Evolutionary conservation across 2,797 vertebrate species (phyloP), one percentile per base, ranked within the genome.

Genomic region (Phaenicophaeus curvirostris): DNA sequence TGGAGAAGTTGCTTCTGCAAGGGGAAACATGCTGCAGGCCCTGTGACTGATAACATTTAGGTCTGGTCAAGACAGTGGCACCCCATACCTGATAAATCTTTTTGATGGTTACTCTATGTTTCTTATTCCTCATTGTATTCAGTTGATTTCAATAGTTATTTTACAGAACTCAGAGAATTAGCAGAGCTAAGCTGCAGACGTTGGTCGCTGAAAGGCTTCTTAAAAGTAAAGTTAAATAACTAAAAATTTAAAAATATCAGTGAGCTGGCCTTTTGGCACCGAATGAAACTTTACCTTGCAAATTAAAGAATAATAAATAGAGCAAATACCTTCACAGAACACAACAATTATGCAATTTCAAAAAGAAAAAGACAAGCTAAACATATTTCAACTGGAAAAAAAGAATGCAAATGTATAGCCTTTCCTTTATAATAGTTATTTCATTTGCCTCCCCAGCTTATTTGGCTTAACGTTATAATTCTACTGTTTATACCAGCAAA

Each of bases 311-410:
- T n/a, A 90, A 55, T 85, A 89, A 74, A 63, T 33, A 28, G 48
- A 77, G 28, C 20, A 80, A 94, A 65, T 57, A 46, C 6, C n/a
- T 61, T 74, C 31, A 61, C 1, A 71, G 31, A 74, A 82, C 23
- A 59, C 11, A 76, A 74, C 53, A 89, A 72, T 90, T 69, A 79
- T 67, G 25, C 28, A 82, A 87, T 59, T 92, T 44, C 82, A 94
- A 87, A 79, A 74, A 85, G 6, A 73, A 61, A 82, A 87, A 59
- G 50, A 79, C 48, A 68, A 0, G 2, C 14, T 2, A 5, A 69
- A 58, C 27, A 7, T 71, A 86, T 28, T 86, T 78, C 63, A 76
- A 0, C 48, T 48, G 35, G 66, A 57, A 59, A 39, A 73, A 31
- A 76, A 39, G 67, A 91, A 74, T 7, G 11, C 19, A 35, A 76